Evolutionary conservation across 2,113 vertebrate genomes (phyloP).

Genomic region (Clarias macrocephalus): DNA sequence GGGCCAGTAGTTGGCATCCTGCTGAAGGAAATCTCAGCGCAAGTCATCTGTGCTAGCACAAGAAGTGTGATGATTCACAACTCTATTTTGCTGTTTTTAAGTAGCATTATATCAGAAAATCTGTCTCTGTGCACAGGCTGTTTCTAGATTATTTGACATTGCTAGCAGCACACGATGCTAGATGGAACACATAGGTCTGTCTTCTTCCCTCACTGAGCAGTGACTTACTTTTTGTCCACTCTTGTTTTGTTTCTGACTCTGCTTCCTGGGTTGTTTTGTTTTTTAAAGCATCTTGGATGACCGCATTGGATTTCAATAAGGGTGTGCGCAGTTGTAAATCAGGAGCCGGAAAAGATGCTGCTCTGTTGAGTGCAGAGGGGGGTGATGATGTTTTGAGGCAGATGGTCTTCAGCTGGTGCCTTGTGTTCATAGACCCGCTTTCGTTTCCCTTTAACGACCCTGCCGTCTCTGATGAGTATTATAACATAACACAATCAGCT

Average conservation of each 20-base stretch:
- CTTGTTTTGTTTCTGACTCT: neutral
- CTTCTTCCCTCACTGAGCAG: neutral
- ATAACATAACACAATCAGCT: neutral
- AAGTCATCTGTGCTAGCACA: neutral
- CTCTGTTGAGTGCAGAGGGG: neutral
- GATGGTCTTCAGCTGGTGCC: slow-evolving; percentile 60
- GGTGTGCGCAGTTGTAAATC: slow-evolving; percentile 32
- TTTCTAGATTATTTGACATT: neutral
- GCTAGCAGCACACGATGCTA: neutral
- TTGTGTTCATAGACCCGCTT: slow-evolving; percentile 27
- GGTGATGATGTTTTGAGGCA: slow-evolving; percentile 45
- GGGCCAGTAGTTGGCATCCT: neutral
- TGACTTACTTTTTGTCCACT: neutral
- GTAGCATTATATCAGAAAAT: neutral
- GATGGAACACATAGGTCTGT: neutral
- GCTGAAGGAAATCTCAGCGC: slow-evolving; percentile 7
- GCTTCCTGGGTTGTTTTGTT: neutral
- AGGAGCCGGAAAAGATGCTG: neutral
- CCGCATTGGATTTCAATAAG: neutral
- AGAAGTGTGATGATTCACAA: neutral
- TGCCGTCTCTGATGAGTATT: slow-evolving; percentile 8
- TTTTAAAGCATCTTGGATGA: neutral
- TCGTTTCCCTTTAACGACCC: neutral
- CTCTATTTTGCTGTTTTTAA: neutral
- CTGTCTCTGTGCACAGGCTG: neutral